These are phyloP conservation scores for Macropis europaea DNA, from an alignment of 2,888 invertebrate genomes.

Conservation along the genomic window DNA sequence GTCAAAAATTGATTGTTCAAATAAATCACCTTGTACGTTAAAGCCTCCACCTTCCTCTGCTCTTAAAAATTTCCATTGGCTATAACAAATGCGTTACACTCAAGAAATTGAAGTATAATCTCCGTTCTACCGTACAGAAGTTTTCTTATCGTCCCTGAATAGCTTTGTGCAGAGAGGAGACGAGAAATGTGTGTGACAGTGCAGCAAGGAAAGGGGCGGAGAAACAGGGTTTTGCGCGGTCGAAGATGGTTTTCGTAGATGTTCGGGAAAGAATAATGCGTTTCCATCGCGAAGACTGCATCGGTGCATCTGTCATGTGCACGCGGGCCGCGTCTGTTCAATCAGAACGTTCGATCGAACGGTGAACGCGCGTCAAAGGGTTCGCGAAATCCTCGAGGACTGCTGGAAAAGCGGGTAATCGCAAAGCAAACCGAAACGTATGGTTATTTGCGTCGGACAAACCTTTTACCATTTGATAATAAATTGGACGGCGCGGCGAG, in stretches of 20 bases:
- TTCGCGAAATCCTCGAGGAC: conserved; percentile 24
- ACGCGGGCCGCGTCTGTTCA: conserved; percentile 41
- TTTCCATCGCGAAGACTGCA: conserved; percentile 42
- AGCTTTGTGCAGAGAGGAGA: no score
- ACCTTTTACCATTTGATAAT: not conserved
- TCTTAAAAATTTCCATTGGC: no score
- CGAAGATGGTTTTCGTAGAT: not conserved
- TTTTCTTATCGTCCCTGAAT: no score
- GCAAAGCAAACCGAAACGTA: not conserved
- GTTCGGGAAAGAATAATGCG: conserved; percentile 8
- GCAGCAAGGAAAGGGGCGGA: not conserved
- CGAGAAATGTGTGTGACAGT: no score
- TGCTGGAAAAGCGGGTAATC: not conserved
- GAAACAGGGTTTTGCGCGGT: not conserved
- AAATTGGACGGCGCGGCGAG: not conserved
- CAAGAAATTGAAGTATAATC: no score
- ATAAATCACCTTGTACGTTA: no score
- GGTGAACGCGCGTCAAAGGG: conserved; percentile 25
- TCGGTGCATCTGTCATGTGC: conserved; percentile 47
- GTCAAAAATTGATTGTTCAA: no score
- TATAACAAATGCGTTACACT: no score
- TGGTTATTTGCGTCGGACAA: not conserved
- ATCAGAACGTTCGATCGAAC: conserved; percentile 36
- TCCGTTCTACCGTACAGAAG: no score
- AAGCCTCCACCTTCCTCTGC: no score